Base-by-base conservation (phyloP, 2,113 vertebrate species). In the Columba livia region DNA sequence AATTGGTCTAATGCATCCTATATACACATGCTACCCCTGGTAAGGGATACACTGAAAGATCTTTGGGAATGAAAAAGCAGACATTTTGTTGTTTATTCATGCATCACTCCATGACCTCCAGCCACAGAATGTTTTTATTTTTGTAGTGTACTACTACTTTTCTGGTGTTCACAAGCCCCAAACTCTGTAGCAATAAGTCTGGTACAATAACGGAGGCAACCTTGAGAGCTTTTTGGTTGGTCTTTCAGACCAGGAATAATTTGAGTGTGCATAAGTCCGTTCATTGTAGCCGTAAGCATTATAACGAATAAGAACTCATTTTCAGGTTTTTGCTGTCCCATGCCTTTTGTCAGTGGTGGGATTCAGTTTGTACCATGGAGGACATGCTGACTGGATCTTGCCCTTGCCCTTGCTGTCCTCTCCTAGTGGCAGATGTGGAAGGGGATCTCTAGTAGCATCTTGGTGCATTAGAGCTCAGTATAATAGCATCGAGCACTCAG, bases 401-500 rank as follows among this genome's bases (percentile, higher is more conserved):
- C 4, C 7, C 26, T 74, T 89, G 72, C 25, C 72, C 62, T n/a
- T 69, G 64, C 24, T 28, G 5, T 90, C 36, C 32, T 56, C 11
- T 79, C 17, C 29, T 14, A 15, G 50, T 48, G 66, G 34, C 36
- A 34, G 26, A 36, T 50, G 36, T 70, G 53, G 32, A 53, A 29
- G 44, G 53, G 19, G 42, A 8, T 82, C 16, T 62, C 31, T 51
- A 1, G 1, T 26, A 72, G 42, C 32, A 36, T 31, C 66, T 77
- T 13, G 32, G 16, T 21, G 38, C 1, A 2, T 48, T 34, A 6
- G 38, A 58, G 65, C 57, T 79, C 0, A 0, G 2, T 65, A 38
- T 73, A 19, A 18, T 7, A 9, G 72, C 23, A 15, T 36, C 61
- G 24, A 64, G 29, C 18, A 14, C 2, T 1, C 28, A 31, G 56